These are phyloP conservation scores for Yponomeuta plumbellus DNA, from an alignment of 2,888 invertebrate genomes.

Conservation along the genomic window DNA sequence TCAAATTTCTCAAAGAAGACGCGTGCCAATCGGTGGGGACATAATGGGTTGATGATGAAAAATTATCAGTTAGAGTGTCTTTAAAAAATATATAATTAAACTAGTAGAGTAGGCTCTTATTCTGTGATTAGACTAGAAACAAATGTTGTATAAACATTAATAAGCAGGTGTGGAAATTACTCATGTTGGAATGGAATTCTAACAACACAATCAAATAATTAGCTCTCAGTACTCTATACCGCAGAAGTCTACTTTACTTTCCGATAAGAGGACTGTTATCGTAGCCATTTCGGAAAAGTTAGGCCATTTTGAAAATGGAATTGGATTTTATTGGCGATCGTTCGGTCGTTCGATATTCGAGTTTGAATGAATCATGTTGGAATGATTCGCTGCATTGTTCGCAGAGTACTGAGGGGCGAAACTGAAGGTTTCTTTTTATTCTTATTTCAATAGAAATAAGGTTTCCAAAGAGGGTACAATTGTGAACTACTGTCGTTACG, in stretches of 20 bases:
- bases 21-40: too few species aligned
- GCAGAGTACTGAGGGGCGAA: conserved; percentile 51
- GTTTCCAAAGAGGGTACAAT: not conserved
- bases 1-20: too few species aligned
- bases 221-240: not conserved
- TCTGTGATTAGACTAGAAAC: not conserved
- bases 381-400: conserved; percentile 57
- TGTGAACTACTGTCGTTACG: conserved; percentile 24
- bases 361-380: conserved; percentile 46
- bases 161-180: not conserved
- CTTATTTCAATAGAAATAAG: not conserved
- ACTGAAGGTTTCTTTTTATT: conserved; percentile 21
- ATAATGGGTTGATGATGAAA: too few species aligned
- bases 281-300: conserved; percentile 29
- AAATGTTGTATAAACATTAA: too few species aligned
- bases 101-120: conserved; percentile 17
- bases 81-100: not conserved
- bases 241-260: not conserved
- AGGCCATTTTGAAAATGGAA: conserved; percentile 23
- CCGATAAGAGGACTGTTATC: not conserved
- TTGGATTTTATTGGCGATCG: not conserved
- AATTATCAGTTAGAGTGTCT: not conserved
- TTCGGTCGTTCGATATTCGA: conserved; percentile 23
- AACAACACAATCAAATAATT: not conserved
- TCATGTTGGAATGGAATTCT: not conserved